phyloP scores from a whole-genome alignment of 2,888 invertebrate genomes.

The Sisyra terminalis region DNA sequence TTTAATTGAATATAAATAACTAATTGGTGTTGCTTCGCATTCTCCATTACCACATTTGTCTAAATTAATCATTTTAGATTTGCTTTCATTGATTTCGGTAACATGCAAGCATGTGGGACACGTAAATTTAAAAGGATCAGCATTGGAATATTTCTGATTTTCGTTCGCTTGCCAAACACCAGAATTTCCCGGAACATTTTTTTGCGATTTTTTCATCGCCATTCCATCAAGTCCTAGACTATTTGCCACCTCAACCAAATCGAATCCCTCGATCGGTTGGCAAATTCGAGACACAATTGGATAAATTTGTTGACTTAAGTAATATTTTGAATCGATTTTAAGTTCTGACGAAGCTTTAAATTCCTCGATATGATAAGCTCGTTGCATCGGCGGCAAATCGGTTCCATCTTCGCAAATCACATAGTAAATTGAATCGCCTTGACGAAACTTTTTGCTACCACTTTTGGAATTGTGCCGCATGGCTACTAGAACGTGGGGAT shows the following conservation, averaged over 20 bases:
- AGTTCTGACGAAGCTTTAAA: slow-evolving; percentile 46
- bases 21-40: slow-evolving; percentile 47
- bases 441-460: slow-evolving; percentile 65
- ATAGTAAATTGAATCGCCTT: slow-evolving; percentile 91
- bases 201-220: slow-evolving; percentile 26
- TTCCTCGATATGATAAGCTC: slow-evolving; percentile 91
- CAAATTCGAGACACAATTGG: slow-evolving; percentile 91
- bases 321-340: slow-evolving; percentile 76
- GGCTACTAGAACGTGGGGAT: slow-evolving; percentile 89
- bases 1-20: slow-evolving; percentile 47
- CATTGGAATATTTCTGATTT: not conserved
- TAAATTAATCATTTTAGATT: slow-evolving; percentile 34
- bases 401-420: slow-evolving; percentile 88
- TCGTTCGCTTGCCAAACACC: not conserved
- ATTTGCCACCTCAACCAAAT: slow-evolving; percentile 77
- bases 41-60: slow-evolving; percentile 54
- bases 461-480: slow-evolving; percentile 64
- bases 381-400: slow-evolving; percentile 61
- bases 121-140: slow-evolving; percentile 19
- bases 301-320: slow-evolving; percentile 87
- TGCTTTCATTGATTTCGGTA: slow-evolving; percentile 24
- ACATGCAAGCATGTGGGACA: slow-evolving; percentile 41
- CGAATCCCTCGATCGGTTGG: slow-evolving; percentile 89
- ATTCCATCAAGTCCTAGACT: slow-evolving; percentile 59
- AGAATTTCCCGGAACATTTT: slow-evolving; percentile 24